Percentiles rank a stretch among this genome's conserved stretches.
These are phyloP conservation scores for Sitobion miscanthi DNA, from an alignment of 1,140 invertebrate species.

Conservation along the genomic window DNA sequence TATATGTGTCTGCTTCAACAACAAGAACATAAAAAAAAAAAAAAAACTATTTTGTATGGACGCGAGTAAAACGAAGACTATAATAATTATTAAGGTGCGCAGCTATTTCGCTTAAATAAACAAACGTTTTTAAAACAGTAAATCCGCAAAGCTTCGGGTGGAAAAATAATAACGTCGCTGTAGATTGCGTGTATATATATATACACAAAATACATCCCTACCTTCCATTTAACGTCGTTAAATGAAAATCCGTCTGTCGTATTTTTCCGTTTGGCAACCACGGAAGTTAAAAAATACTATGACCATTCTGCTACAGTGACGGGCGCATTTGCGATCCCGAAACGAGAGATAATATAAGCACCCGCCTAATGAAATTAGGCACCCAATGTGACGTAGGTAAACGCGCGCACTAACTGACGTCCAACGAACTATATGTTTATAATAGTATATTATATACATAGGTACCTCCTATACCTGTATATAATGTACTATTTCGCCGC, in stretches of 20 bases:
- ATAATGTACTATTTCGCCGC: not conserved
- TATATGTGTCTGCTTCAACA: not conserved
- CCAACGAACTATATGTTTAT: not conserved
- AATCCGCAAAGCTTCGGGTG: not conserved
- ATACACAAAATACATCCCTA: not conserved
- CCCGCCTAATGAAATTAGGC: not conserved
- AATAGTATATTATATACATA: too few relatives aligned
- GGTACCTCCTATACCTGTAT: not conserved
- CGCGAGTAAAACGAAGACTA: not conserved
- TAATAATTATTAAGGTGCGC: not conserved
- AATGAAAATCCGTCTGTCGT: not conserved
- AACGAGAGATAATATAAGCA: not conserved
- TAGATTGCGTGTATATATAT: not conserved
- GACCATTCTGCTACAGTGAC: not conserved
- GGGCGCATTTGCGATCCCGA: not conserved
- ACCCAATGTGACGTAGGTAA: not conserved
- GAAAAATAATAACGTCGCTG: not conserved
- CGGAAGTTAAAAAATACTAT: not conserved
- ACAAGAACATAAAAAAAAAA: not conserved
- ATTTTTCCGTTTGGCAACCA: not conserved
- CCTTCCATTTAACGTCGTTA: not conserved
- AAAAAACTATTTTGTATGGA: not conserved
- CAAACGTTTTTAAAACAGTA: not conserved
- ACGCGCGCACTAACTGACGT: not conserved
- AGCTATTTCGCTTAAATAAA: constrained; percentile 18